Conservation (phyloP, 2,113 vertebrate species). For the Gymnogyps californianus region DNA sequence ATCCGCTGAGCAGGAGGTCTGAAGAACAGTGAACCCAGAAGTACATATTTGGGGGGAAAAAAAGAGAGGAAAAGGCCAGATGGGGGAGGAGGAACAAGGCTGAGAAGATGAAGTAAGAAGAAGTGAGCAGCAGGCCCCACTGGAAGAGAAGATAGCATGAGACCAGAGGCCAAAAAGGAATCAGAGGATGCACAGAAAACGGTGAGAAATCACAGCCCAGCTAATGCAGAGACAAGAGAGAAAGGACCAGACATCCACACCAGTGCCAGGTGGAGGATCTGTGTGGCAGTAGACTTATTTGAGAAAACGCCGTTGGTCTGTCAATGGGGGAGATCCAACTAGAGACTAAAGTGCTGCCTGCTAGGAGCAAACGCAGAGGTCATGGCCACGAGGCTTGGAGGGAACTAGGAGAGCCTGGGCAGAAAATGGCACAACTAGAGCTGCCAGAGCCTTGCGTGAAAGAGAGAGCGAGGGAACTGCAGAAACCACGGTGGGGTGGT, state of each 20-base stretch:
- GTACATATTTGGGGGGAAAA: not conserved
- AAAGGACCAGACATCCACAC: not conserved
- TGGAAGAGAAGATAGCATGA: not conserved
- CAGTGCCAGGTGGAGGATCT: not conserved
- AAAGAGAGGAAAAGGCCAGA: too few relatives aligned
- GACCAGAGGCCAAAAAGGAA: not conserved
- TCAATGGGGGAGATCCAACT: not conserved
- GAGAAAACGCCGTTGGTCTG: not conserved
- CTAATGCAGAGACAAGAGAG: not conserved
- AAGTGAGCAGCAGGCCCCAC: not conserved
- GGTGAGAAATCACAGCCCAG: not conserved
- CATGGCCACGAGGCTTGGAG: not conserved
- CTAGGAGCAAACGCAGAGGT: not conserved
- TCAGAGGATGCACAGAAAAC: not conserved
- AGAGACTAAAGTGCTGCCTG: not conserved
- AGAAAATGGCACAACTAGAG: not conserved
- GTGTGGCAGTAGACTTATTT: too few relatives aligned
- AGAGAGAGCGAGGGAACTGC: not conserved
- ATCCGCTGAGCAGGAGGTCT: not conserved
- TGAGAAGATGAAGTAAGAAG: not conserved
- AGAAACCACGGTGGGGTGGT: not conserved
- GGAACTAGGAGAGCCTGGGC: not conserved
- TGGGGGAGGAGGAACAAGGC: not conserved
- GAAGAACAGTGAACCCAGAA: not conserved
- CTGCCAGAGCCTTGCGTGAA: not conserved